These are phyloP conservation scores for Nephrotoma guestfalica DNA, from an alignment of 2,888 invertebrate genomes.

Conservation along the genomic window DNA sequence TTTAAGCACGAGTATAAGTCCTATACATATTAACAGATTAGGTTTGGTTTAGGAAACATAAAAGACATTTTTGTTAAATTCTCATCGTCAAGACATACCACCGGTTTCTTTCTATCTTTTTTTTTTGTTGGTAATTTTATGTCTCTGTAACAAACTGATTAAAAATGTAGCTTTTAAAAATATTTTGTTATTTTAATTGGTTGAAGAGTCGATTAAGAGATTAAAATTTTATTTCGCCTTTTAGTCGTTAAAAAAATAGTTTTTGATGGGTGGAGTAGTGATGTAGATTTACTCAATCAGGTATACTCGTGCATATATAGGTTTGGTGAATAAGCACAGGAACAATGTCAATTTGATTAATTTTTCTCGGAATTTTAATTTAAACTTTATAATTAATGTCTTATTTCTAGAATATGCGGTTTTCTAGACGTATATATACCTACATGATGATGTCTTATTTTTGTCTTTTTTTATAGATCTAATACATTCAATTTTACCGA, in stretches of 20 bases:
- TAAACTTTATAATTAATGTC: not conserved
- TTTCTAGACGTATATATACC: not conserved
- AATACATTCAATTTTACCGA: not conserved
- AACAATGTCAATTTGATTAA: not conserved
- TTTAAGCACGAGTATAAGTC: not conserved
- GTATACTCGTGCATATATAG: not conserved
- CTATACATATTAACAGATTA: not conserved
- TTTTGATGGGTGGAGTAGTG: not conserved
- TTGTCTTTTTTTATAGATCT: not conserved
- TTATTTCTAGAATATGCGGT: not conserved
- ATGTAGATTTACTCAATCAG: not conserved
- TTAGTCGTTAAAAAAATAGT: not conserved
- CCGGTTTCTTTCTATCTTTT: not conserved
- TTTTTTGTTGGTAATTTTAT: not conserved
- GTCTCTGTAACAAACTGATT: not conserved
- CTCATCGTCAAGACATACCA: not conserved
- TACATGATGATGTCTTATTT: not conserved
- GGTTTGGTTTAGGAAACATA: not conserved
- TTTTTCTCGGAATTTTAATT: not conserved
- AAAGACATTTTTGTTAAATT: not conserved
- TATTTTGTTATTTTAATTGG: not conserved
- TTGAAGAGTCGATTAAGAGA: not conserved
- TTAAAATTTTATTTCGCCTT: not conserved
- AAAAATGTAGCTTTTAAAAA: not conserved
- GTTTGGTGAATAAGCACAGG: not conserved